Conservation (phyloP, 1,140 invertebrate genomes). For the Platyura marginata region DNA sequence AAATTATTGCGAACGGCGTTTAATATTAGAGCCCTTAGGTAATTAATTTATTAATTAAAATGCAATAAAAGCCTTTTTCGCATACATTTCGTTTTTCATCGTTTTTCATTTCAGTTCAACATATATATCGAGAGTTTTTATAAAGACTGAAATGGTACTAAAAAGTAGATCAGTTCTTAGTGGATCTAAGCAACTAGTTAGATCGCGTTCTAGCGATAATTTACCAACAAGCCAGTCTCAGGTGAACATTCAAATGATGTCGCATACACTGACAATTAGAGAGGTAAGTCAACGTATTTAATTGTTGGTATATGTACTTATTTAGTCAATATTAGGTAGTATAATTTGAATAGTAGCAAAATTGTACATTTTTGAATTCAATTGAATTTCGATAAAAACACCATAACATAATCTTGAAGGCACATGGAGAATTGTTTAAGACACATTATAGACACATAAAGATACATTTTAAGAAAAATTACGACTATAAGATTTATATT, state of each 20-base stretch:
- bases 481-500: too few species aligned
- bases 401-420: too few species aligned
- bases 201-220: slow-evolving; percentile 71
- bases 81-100: background rate
- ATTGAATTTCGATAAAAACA: too few species aligned
- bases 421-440: too few species aligned
- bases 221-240: slow-evolving; percentile 78
- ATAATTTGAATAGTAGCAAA: too few species aligned
- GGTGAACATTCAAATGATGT: slow-evolving; percentile 85
- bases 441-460: too few species aligned
- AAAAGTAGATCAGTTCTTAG: slow-evolving; percentile 57
- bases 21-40: slow-evolving; percentile 69
- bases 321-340: too few species aligned
- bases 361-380: too few species aligned
- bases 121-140: slow-evolving; percentile 78
- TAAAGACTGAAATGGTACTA: slow-evolving; percentile 81
- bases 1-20: slow-evolving; percentile 80
- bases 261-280: slow-evolving; percentile 73
- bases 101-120: slow-evolving; percentile 41
- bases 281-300: too few species aligned
- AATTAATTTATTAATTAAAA: background rate
- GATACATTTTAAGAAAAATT: too few species aligned
- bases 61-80: too few species aligned
- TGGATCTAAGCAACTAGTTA: slow-evolving; percentile 45
- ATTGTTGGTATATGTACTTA: too few species aligned